These are phyloP conservation scores for Oegoconia quadripuncta DNA, from an alignment of 2,888 invertebrate species.

Conservation along the genomic window DNA sequence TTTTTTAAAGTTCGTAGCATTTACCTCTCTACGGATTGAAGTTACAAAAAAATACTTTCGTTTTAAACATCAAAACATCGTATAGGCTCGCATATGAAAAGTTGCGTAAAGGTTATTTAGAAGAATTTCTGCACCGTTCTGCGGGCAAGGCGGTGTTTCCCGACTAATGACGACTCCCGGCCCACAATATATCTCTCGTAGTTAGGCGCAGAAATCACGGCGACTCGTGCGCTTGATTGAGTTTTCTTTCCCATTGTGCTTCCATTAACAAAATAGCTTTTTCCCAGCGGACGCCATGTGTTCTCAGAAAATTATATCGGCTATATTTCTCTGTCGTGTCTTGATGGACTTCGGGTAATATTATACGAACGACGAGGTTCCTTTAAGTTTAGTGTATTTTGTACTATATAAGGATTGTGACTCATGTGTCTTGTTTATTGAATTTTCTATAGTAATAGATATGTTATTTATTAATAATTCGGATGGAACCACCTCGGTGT, in stretches of 20 bases:
- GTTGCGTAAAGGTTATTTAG: constrained; percentile 56
- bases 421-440: too few species aligned
- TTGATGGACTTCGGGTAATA: constrained; percentile 18
- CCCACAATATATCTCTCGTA: constrained; percentile 70
- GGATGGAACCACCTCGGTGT: too few species aligned
- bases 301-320: constrained; percentile 65
- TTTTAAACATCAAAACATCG: not conserved
- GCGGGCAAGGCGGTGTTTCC: constrained; percentile 52
- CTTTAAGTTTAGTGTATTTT: too few species aligned
- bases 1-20: too few species aligned
- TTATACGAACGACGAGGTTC: too few species aligned
- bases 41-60: not conserved
- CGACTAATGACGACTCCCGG: constrained; percentile 65
- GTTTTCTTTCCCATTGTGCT: constrained; percentile 74
- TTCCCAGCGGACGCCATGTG: constrained; percentile 60
- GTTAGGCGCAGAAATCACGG: constrained; percentile 74
- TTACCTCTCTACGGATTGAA: not conserved
- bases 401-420: too few species aligned
- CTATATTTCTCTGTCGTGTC: constrained; percentile 55
- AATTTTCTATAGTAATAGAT: too few species aligned
- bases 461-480: too few species aligned
- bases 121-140: constrained; percentile 46
- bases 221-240: constrained; percentile 72
- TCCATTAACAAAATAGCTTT: constrained; percentile 74
- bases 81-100: constrained; percentile 59